A percentile compares a stretch with the other conserved stretches of the same genome.
These are phyloP conservation scores for Acrobasis suavella DNA, from an alignment of 2,888 invertebrate genomes.

Conservation along the genomic window DNA sequence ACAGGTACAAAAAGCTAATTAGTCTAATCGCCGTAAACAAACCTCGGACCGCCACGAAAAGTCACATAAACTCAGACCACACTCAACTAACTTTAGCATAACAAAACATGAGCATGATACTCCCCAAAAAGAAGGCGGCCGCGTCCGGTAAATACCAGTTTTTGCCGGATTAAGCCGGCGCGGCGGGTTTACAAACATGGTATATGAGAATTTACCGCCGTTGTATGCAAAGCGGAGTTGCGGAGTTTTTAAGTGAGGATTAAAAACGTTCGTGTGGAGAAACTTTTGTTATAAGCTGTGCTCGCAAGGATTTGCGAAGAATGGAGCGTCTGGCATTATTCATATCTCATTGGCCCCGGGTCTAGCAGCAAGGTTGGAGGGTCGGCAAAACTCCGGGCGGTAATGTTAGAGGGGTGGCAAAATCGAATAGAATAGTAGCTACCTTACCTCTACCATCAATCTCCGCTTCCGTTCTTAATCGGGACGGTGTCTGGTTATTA, in stretches of 20 bases:
- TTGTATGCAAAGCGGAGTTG: slow-evolving; percentile 44
- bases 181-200: slow-evolving; percentile 60
- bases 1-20: background rate
- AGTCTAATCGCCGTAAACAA: background rate
- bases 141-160: slow-evolving; percentile 65
- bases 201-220: slow-evolving; percentile 60
- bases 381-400: too few relatives aligned
- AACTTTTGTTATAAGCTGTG: slow-evolving; percentile 23
- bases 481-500: too few relatives aligned
- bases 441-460: too few relatives aligned
- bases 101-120: slow-evolving; percentile 21
- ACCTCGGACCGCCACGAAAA: background rate
- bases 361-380: too few relatives aligned
- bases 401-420: too few relatives aligned
- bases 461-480: too few relatives aligned
- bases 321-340: background rate
- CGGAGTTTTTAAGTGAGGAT: slow-evolving; percentile 30
- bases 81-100: slow-evolving; percentile 19
- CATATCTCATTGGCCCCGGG: too few relatives aligned
- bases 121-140: slow-evolving; percentile 29
- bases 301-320: slow-evolving; percentile 2
- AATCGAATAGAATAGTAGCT: too few relatives aligned
- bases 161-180: slow-evolving; percentile 60
- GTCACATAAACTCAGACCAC: slow-evolving; percentile 14
- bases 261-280: slow-evolving; percentile 23